Evolutionary conservation across 2,888 invertebrate genomes (phyloP), one percentile per base, ranked within the genome.

Genomic region (Scaptomyza caliginosa): DNA sequence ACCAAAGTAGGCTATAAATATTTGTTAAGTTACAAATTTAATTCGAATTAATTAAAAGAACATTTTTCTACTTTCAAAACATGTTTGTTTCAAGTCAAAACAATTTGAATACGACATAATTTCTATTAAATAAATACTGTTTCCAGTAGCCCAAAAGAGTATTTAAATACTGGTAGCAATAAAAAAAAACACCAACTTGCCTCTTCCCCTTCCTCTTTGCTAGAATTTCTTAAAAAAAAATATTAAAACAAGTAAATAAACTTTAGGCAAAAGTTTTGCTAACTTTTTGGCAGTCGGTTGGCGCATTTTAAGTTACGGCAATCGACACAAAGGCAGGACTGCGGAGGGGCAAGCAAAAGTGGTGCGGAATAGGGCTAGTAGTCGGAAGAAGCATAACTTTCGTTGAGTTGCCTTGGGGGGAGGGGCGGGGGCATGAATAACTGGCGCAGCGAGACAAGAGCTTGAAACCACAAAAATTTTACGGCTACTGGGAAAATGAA

Each of bases 221-320:
- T 55, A 59, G 58, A 63, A n/a, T n/a, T n/a, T n/a, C n/a, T n/a
- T n/a, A 57, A 43, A 28, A 30, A 38, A 64, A 45, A 40, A 74
- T 63, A 74, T 74, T 70, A 83, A 86, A 85, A 79, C 77, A 81
- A 81, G 82, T 72, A 81, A 86, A 81, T 84, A 86, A 81, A 81
- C 79, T 81, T 82, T 70, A 58, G 67, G 55, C 72, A 67, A 82
- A 81, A 85, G 65, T 82, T 82, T 82, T 63, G 82, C 57, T 64
- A 82, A 82, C 87, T 82, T 82, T 84, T 60, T 74, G 87, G 82
- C 78, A 81, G 85, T 75, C 86, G 73, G 83, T 87, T 80, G 76
- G 82, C 85, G 85, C 82, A 81, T 81, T 81, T 81, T 78, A 81
- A 81, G 85, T 84, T 81, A 76, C 66, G 78, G 66, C 76, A 81